Evolutionary conservation across 2,888 invertebrate species (phyloP).

Genomic region (Rosalia funebris): DNA sequence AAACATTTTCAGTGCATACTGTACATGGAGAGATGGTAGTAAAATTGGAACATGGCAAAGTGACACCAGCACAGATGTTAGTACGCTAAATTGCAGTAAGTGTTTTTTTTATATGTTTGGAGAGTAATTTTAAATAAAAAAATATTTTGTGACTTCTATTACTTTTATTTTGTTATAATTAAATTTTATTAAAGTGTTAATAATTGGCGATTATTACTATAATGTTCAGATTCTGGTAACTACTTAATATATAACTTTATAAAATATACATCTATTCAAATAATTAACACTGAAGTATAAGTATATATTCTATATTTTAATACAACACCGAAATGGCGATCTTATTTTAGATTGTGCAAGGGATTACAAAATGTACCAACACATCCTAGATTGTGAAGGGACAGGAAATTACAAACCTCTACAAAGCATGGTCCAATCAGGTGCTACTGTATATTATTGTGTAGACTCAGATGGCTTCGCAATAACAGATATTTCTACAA

Average conservation of each 20-base stretch:
- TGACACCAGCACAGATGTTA: slow-evolving; percentile 20
- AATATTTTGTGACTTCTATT: not conserved
- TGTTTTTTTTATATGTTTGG: not conserved
- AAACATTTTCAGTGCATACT: slow-evolving; percentile 69
- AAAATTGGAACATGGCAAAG: slow-evolving; percentile 63
- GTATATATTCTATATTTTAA: no score
- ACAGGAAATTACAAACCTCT: slow-evolving; percentile 18
- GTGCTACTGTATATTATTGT: slow-evolving; percentile 11
- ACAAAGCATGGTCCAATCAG: slow-evolving; percentile 2
- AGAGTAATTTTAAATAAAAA: not conserved
- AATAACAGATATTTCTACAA: slow-evolving; percentile 6
- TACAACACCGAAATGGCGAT: no score
- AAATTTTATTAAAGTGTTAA: not conserved
- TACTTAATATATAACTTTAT: no score
- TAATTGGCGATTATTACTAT: not conserved
- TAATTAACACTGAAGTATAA: no score
- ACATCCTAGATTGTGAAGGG: slow-evolving; percentile 10
- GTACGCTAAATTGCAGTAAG: slow-evolving; percentile 30
- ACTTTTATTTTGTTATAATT: not conserved
- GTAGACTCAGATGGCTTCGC: slow-evolving; percentile 22
- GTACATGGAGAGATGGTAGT: slow-evolving; percentile 70
- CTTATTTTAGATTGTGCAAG: slow-evolving; percentile 27
- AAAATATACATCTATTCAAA: no score
- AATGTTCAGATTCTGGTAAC: no score
- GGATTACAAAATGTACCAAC: slow-evolving; percentile 21